Evolutionary conservation across 1,140 invertebrate species (phyloP).

Genomic region (Temnothorax longispinosus): DNA sequence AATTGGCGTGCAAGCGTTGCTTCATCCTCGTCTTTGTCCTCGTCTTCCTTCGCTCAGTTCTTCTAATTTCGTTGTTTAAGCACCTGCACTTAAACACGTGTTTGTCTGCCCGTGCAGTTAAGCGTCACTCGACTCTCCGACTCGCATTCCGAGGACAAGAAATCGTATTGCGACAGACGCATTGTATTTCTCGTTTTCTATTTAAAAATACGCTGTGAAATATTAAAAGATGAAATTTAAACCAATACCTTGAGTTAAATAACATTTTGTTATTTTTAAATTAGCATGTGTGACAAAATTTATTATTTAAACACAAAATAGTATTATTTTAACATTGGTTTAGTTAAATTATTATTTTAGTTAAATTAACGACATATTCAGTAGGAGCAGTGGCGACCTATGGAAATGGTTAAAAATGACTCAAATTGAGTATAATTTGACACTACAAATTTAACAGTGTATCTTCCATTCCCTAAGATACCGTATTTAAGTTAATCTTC

Average conservation of each 20-base stretch:
- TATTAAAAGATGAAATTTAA: no score
- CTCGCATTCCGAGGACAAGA: neutral
- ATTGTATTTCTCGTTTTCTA: neutral
- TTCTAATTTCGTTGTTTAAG: slow-evolving; percentile 50
- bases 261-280: no score
- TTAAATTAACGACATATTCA: no score
- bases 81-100: slow-evolving; percentile 52
- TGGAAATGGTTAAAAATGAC: no score
- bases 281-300: no score
- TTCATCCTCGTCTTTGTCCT: slow-evolving; percentile 13
- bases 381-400: no score
- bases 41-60: slow-evolving; percentile 6
- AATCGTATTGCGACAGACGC: slow-evolving; percentile 11
- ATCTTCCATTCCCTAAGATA: neutral
- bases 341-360: no score
- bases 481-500: neutral
- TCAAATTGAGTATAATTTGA: no score
- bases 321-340: no score
- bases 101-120: neutral
- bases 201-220: neutral
- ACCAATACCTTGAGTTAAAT: no score
- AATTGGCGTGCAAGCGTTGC: slow-evolving; percentile 28
- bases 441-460: no score
- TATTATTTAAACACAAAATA: no score
- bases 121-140: neutral